phyloP scores from a whole-genome alignment of 1,140 invertebrate genomes.

The Bombus confusus region DNA sequence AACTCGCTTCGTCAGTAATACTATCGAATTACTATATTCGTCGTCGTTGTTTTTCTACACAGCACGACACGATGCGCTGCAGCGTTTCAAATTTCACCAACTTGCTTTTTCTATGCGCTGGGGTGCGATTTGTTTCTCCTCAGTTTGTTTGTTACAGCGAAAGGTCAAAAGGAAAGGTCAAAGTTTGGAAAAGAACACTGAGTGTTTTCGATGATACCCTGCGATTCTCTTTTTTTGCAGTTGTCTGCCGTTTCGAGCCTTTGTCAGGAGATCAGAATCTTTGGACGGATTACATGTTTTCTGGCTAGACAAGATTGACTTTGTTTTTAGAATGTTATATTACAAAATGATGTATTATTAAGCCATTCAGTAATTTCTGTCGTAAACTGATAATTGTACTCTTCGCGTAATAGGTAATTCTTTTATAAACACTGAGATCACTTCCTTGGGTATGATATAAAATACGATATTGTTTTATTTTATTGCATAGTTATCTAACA shows the following conservation, averaged over 20 bases:
- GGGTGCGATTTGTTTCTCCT: not conserved
- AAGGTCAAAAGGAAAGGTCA: no score
- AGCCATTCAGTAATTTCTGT: not conserved
- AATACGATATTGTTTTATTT: not conserved
- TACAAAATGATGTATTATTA: not conserved
- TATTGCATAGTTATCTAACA: not conserved
- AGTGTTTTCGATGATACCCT: not conserved
- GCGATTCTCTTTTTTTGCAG: not conserved
- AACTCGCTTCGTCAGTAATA: constrained; percentile 12
- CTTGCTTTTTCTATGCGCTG: no score
- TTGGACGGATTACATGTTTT: not conserved
- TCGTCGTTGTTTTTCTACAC: not conserved
- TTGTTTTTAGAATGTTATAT: not conserved
- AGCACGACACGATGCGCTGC: not conserved
- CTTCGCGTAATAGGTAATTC: not conserved
- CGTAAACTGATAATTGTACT: not conserved
- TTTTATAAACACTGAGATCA: not conserved
- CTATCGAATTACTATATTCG: constrained; percentile 7
- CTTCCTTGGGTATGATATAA: not conserved
- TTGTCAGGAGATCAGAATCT: not conserved
- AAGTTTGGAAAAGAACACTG: not conserved
- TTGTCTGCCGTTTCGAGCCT: not conserved
- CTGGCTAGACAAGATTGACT: not conserved
- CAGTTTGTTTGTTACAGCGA: not conserved
- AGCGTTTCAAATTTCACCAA: constrained; percentile 18